Conservation (phyloP, 1,140 invertebrate genomes). For the Adelges cooleyi region DNA sequence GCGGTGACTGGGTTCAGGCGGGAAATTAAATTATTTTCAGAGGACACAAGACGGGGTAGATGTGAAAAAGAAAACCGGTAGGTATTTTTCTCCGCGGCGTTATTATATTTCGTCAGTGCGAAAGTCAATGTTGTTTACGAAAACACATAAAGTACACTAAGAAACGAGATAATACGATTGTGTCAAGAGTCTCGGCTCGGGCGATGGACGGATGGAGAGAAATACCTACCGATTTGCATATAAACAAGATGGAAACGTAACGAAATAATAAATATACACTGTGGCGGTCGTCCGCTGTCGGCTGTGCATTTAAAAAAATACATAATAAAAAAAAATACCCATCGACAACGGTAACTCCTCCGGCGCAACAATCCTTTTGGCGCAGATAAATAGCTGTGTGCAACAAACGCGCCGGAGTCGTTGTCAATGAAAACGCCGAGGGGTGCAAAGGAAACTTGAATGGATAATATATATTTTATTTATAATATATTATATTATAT, state of each 20-base stretch:
- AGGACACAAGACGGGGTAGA: neutral
- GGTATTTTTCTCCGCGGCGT: neutral
- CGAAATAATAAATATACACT: constrained; percentile 25
- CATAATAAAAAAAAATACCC: too few relatives aligned
- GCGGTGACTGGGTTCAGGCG: neutral
- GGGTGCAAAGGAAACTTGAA: too few relatives aligned
- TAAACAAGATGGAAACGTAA: constrained; percentile 29
- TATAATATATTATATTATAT: too few relatives aligned
- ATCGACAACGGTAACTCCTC: too few relatives aligned
- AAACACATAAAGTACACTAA: constrained; percentile 12
- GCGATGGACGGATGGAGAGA: neutral
- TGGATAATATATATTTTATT: too few relatives aligned
- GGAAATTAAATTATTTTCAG: neutral
- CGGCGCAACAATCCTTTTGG: too few relatives aligned
- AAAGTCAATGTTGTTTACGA: neutral
- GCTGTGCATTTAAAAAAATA: constrained; percentile 20
- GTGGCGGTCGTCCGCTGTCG: neutral
- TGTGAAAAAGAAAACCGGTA: neutral
- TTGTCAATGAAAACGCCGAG: too few relatives aligned
- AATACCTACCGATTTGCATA: constrained; percentile 17
- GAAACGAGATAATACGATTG: constrained; percentile 28
- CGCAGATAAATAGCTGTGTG: too few relatives aligned
- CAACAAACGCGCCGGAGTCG: too few relatives aligned
- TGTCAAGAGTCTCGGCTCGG: constrained; percentile 2
- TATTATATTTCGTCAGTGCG: neutral